Base-by-base conservation (phyloP, 2,113 vertebrate species). In the Lanius ludovicianus region DNA sequence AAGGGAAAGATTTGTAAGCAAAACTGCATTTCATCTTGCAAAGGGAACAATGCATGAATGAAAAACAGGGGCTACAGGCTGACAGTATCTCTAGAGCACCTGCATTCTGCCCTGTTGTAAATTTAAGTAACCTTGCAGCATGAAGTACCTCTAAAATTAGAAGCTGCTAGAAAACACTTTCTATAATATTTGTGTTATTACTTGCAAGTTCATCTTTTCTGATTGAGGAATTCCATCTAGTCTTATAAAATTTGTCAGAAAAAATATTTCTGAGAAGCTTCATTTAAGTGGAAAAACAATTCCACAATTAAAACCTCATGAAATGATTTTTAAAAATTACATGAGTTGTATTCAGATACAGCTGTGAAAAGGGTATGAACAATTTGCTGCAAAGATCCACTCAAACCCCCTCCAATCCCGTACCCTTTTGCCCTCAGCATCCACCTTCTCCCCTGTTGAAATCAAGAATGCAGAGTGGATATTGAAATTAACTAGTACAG, bases 381-480 rank as follows among this genome's bases (percentile, higher is more conserved):
- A 91, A 90, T 92, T 85, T 88, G 70, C 64, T 91, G 78, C 4
- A 0, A 90, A 94, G 86, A 87, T 84, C 67, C 37, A 46, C 70
- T 91, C 83, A 78, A 88, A 84, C 86, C 65, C 88, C 87, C 86
- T 95, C 90, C 83, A 94, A 92, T 96, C 49, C 80, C 73, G 90
- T 94, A 96, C 95, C 96, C 95, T 97, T 96, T 95, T 97, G 95
- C 96, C 95, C 96, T 97, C 94, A 95, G 97, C 91, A 97, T 95
- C 93, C 84, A 96, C 92, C 84, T 95, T 95, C 84, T 97, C 89
- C 95, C 95, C 92, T 96, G 95, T 96, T 94, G 95, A 94, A 97
- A 95, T 96, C 82, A 90, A 93, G 90, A 97, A 96, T 93, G 95
- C 93, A 92, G 92, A 87, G 86, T 94, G 70, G 90, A 96, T 97